Percentiles rank a stretch among this genome's conserved stretches.
Evolutionary conservation across 2,888 invertebrate genomes (phyloP).

Genomic region (Alitta virens): DNA sequence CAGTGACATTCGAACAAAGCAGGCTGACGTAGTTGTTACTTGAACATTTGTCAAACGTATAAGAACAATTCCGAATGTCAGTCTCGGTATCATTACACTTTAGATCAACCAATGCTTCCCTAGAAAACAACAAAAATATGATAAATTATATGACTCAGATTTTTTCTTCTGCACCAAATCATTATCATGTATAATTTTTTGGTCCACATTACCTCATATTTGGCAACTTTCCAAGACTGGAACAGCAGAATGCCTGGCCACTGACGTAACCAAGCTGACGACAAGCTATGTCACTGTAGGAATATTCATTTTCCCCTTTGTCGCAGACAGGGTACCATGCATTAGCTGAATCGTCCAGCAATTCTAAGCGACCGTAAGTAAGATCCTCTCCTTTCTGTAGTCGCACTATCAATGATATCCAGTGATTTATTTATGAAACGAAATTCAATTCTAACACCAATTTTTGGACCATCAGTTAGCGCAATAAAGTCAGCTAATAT

Average conservation of each 20-base stretch:
- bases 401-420: slow-evolving; percentile 3
- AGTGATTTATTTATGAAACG: too few relatives aligned
- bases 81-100: slow-evolving; percentile 3
- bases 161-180: too few relatives aligned
- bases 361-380: slow-evolving; percentile 5
- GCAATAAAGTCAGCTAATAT: too few relatives aligned
- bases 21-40: slow-evolving; percentile 3
- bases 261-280: slow-evolving; percentile 12
- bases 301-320: slow-evolving; percentile 3
- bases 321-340: slow-evolving; percentile 12
- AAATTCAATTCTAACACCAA: too few relatives aligned
- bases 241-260: slow-evolving; percentile 62
- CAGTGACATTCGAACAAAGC: slow-evolving; percentile 9
- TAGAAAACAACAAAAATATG: not conserved
- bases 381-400: not conserved
- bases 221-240: not conserved
- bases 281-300: slow-evolving; percentile 3
- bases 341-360: not conserved
- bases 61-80: not conserved
- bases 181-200: too few relatives aligned
- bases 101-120: not conserved
- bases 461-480: too few relatives aligned
- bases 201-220: not conserved
- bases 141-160: not conserved
- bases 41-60: not conserved